Evolutionary conservation across 2,113 vertebrate species (phyloP).

Genomic region (Atractosteus spatula): DNA sequence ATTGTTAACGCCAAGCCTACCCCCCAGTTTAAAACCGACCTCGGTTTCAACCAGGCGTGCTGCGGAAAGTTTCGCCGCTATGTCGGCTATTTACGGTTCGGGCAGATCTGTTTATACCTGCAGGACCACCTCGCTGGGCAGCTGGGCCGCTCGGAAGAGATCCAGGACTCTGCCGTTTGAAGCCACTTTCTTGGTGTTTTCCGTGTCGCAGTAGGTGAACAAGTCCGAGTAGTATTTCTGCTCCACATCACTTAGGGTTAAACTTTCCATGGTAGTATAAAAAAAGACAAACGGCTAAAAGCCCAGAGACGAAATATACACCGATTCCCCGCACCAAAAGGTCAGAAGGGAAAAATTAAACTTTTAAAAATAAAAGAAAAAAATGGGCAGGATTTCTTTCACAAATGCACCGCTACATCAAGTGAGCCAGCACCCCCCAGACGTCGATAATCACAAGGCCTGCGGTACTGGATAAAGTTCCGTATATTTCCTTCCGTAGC

Average conservation of each 20-base stretch:
- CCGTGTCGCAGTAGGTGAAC: constrained; percentile 94
- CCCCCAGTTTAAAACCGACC: too few species aligned
- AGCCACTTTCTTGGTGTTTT: constrained; percentile 95
- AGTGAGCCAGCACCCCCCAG: not conserved
- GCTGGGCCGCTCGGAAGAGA: constrained; percentile 94
- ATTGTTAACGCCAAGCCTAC: too few species aligned
- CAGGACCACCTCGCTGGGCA: constrained; percentile 87
- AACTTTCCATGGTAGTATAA: constrained; percentile 81
- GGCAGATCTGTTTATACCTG: constrained; percentile 68
- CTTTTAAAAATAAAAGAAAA: not conserved
- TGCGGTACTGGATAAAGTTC: constrained; percentile 19
- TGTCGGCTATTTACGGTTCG: not conserved
- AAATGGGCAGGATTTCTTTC: not conserved
- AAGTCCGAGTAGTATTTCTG: constrained; percentile 96
- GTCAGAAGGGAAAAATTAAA: not conserved
- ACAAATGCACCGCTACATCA: too few species aligned
- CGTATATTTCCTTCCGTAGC: constrained; percentile 19
- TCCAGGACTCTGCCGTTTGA: constrained; percentile 88
- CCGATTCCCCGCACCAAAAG: not conserved
- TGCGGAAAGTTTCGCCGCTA: constrained; percentile 2
- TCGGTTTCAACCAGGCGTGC: not conserved
- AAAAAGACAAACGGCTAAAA: constrained; percentile 14
- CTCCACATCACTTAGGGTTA: constrained; percentile 90
- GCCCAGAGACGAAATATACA: constrained; percentile 1
- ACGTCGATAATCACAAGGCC: constrained; percentile 18